Percentiles rank a stretch among this genome's conserved stretches.
Conservation (phyloP, 2,888 invertebrate species). For the Drosophila atripex region DNA sequence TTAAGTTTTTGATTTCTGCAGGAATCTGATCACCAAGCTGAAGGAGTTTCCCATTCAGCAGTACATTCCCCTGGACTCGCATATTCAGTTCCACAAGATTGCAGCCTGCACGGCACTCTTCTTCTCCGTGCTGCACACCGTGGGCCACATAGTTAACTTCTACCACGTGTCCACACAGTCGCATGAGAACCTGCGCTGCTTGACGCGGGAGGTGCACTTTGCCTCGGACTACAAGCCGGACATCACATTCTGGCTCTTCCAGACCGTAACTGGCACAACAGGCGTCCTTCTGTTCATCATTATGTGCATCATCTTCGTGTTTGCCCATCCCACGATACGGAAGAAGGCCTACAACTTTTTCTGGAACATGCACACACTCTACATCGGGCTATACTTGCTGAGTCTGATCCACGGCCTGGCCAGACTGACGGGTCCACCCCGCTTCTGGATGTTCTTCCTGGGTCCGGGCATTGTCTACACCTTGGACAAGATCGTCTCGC, state of each 20-base stretch:
- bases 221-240: conserved; percentile 97
- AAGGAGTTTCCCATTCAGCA: conserved; percentile 97
- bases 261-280: conserved; percentile 95
- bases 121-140: conserved; percentile 95
- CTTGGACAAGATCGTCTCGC: conserved; percentile 95
- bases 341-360: conserved; percentile 97
- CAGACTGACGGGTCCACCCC: conserved; percentile 93
- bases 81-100: conserved; percentile 98
- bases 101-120: conserved; percentile 97
- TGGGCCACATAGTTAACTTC: conserved; percentile 98
- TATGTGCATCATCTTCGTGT: conserved; percentile 98
- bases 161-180: conserved; percentile 99
- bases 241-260: conserved; percentile 97
- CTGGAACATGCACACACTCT: conserved; percentile 96
- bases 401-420: conserved; percentile 96
- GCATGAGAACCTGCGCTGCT: conserved; percentile 94
- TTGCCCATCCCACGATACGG: conserved; percentile 96
- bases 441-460: conserved; percentile 97
- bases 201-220: conserved; percentile 97
- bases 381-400: conserved; percentile 92
- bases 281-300: conserved; percentile 94
- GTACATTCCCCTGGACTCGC: conserved; percentile 96
- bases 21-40: conserved; percentile 94
- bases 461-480: conserved; percentile 95
- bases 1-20: conserved; percentile 84